Conservation (phyloP, 2,113 vertebrate genomes). For the Castor canadensis region DNA sequence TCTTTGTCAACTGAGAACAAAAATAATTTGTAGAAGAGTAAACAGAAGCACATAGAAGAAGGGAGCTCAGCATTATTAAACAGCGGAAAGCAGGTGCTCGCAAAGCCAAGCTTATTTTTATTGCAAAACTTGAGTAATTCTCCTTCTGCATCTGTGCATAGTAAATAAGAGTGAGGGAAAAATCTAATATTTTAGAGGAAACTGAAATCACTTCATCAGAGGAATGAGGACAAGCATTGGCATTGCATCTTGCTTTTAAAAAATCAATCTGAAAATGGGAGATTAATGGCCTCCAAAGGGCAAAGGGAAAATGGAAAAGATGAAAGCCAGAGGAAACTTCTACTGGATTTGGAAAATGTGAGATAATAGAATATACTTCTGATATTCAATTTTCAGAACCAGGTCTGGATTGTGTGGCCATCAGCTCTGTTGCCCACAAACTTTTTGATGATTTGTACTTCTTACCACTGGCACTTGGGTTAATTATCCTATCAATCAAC, state of each 20-base stretch:
- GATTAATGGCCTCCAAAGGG: constrained; percentile 25
- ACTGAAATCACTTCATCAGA: constrained; percentile 69
- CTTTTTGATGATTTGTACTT: not conserved
- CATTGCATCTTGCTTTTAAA: not conserved
- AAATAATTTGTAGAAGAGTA: constrained; percentile 95
- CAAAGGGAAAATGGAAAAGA: not conserved
- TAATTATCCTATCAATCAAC: not conserved
- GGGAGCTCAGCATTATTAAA: constrained; percentile 88
- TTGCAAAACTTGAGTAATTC: constrained; percentile 89
- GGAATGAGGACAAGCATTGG: not conserved
- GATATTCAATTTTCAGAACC: not conserved
- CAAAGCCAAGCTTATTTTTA: constrained; percentile 86
- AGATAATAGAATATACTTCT: constrained; percentile 7
- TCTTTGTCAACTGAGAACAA: constrained; percentile 97
- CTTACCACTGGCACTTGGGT: not conserved
- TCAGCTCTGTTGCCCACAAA: not conserved
- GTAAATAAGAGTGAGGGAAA: constrained; percentile 81
- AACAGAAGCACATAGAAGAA: constrained; percentile 90
- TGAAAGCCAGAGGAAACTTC: not conserved
- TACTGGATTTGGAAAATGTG: constrained; percentile 22
- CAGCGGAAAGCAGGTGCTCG: constrained; percentile 91
- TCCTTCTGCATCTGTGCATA: constrained; percentile 83
- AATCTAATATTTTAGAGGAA: constrained; percentile 68
- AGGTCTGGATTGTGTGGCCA: not conserved
- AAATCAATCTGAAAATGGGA: constrained; percentile 25